These are phyloP conservation scores for Alosa sapidissima DNA, from an alignment of 2,797 vertebrate species.

Conservation along the genomic window DNA sequence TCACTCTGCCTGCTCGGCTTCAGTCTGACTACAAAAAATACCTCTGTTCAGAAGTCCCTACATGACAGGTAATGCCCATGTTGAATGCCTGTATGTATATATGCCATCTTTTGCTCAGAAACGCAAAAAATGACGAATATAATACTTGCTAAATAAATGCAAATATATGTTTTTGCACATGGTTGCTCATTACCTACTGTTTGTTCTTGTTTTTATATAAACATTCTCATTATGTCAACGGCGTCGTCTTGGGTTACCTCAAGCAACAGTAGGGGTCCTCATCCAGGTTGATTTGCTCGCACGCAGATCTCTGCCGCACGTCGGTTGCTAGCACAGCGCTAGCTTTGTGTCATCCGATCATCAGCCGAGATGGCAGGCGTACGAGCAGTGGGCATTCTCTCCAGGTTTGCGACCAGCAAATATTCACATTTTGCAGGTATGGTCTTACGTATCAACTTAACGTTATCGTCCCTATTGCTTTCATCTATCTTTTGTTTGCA, in stretches of 20 bases:
- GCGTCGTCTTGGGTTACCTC: background rate
- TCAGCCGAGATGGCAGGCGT: slow-evolving; percentile 46
- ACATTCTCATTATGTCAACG: background rate
- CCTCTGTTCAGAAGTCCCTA: slow-evolving; percentile 20
- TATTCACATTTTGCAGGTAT: slow-evolving; percentile 46
- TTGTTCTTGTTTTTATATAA: background rate
- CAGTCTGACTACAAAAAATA: slow-evolving; percentile 8
- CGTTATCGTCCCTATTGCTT: background rate
- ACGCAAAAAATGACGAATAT: background rate
- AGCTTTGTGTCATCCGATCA: background rate
- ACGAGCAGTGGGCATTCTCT: slow-evolving; percentile 43
- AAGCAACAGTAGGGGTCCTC: slow-evolving; percentile 19
- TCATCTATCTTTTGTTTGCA: background rate
- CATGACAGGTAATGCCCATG: background rate
- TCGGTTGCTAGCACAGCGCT: background rate
- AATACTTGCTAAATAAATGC: background rate
- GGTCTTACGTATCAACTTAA: background rate
- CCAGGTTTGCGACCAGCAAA: slow-evolving; percentile 43
- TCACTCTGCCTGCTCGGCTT: background rate
- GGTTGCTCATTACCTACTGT: background rate
- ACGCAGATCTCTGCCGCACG: background rate
- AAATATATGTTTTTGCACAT: background rate
- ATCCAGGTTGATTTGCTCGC: background rate
- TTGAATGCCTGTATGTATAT: background rate
- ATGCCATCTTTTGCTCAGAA: background rate